Evolutionary conservation across 2,888 invertebrate species (phyloP).

Genomic region (Hirtodrosophila histrioides): DNA sequence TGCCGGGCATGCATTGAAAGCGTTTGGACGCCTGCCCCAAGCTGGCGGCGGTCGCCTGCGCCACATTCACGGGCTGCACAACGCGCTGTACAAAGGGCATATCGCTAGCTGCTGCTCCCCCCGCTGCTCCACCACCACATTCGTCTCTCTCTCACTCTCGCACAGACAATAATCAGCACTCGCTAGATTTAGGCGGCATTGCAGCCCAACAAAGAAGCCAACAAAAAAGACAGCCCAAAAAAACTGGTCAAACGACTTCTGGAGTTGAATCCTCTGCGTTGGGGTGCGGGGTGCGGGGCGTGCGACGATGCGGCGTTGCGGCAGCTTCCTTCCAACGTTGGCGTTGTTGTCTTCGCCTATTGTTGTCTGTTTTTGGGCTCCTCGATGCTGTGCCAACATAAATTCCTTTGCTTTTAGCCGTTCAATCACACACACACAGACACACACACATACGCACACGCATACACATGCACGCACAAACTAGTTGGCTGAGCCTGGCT

Average conservation of each 20-base stretch:
- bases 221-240: constrained; percentile 2
- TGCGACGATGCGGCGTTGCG: no score
- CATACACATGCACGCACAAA: constrained; percentile 26
- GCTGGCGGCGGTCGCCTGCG: constrained; percentile 85
- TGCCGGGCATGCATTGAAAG: constrained; percentile 77
- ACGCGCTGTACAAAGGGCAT: constrained; percentile 95
- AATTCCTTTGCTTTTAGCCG: constrained; percentile 62
- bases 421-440: constrained; percentile 35
- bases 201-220: constrained; percentile 20
- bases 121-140: constrained; percentile 16
- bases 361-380: constrained; percentile 63
- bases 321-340: constrained; percentile 19
- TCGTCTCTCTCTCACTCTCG: background rate
- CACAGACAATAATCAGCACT: constrained; percentile 9
- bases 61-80: constrained; percentile 92
- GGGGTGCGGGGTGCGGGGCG: no score
- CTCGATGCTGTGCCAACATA: constrained; percentile 47
- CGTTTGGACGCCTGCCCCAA: constrained; percentile 62
- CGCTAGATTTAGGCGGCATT: constrained; percentile 40
- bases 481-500: constrained; percentile 59
- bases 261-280: constrained; percentile 64
- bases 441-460: constrained; percentile 18
- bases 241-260: constrained; percentile 80
- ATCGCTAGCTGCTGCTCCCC: constrained; percentile 49
- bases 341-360: constrained; percentile 51